A percentile compares a stretch with the other conserved stretches of the same genome.
phyloP scores from a whole-genome alignment of 2,113 vertebrate species.

The Oncorhynchus masou region DNA sequence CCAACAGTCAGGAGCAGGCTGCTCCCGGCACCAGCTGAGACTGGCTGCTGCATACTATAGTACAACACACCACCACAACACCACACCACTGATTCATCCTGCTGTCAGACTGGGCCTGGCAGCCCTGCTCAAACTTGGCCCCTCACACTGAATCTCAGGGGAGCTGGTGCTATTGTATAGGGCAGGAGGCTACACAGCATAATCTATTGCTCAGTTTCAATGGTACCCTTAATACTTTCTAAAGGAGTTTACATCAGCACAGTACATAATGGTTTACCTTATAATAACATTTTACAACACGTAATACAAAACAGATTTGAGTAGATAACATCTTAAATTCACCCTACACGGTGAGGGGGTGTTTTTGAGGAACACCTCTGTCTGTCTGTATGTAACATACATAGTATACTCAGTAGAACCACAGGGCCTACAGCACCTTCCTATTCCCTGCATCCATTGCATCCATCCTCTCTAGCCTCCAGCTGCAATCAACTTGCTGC shows the following conservation, averaged over 20 bases:
- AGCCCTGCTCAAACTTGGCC: neutral
- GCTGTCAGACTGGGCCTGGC: constrained; percentile 14
- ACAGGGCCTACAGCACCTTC: no score
- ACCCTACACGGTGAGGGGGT: neutral
- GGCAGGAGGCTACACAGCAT: neutral
- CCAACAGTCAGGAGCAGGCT: constrained; percentile 16
- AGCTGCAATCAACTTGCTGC: constrained; percentile 42
- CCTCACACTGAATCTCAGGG: neutral
- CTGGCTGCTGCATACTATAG: neutral
- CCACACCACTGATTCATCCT: constrained; percentile 24
- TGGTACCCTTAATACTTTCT: no score
- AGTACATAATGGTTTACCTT: neutral
- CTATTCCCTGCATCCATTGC: neutral
- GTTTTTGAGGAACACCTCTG: neutral
- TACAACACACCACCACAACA: neutral
- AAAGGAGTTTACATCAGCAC: no score
- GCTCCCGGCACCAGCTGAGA: constrained; percentile 36
- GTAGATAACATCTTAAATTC: neutral
- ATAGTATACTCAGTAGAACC: neutral
- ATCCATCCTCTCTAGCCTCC: constrained; percentile 28
- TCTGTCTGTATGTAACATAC: neutral
- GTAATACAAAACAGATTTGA: neutral
- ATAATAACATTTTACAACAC: neutral
- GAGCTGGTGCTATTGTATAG: neutral
- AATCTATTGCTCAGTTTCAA: neutral